phyloP scores from a whole-genome alignment of 1,140 invertebrate species.

The Ditylenchus dipsaci region DNA sequence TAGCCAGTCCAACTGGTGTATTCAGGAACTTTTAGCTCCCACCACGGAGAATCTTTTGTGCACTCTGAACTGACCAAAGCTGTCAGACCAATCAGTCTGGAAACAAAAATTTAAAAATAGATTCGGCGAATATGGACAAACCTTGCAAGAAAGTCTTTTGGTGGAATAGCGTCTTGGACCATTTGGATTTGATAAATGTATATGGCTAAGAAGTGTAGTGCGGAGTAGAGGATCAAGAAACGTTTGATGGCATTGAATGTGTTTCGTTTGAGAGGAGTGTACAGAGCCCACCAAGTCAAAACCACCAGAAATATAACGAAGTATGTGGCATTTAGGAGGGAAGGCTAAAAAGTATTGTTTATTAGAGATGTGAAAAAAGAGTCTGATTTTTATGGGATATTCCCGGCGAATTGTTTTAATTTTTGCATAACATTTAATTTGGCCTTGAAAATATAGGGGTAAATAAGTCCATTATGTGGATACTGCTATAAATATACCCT shows the following conservation, averaged over 20 bases:
- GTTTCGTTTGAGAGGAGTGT: conserved; percentile 46
- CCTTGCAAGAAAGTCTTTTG: conserved; percentile 32
- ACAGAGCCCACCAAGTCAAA: conserved; percentile 55
- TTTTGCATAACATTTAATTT: no score
- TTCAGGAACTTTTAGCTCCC: conserved; percentile 27
- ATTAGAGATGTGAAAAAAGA: not conserved
- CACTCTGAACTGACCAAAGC: conserved; percentile 35
- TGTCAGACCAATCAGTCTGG: conserved; percentile 44
- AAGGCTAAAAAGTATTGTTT: conserved; percentile 45
- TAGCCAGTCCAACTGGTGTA: conserved; percentile 40
- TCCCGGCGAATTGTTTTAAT: no score
- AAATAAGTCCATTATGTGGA: no score
- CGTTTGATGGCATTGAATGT: conserved; percentile 49
- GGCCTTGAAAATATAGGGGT: no score
- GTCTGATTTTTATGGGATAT: no score
- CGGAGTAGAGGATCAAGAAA: conserved; percentile 38
- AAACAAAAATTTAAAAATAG: conserved; percentile 8
- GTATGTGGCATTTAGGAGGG: conserved; percentile 45
- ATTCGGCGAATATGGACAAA: conserved; percentile 11
- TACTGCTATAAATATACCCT: no score
- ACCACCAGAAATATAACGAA: conserved; percentile 48
- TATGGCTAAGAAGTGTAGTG: conserved; percentile 46
- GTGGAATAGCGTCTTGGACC: conserved; percentile 36
- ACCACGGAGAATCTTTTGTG: conserved; percentile 30
- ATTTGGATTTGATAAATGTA: conserved; percentile 52